These are phyloP conservation scores for Hypena proboscidalis DNA, from an alignment of 2,888 invertebrate genomes.

Conservation along the genomic window DNA sequence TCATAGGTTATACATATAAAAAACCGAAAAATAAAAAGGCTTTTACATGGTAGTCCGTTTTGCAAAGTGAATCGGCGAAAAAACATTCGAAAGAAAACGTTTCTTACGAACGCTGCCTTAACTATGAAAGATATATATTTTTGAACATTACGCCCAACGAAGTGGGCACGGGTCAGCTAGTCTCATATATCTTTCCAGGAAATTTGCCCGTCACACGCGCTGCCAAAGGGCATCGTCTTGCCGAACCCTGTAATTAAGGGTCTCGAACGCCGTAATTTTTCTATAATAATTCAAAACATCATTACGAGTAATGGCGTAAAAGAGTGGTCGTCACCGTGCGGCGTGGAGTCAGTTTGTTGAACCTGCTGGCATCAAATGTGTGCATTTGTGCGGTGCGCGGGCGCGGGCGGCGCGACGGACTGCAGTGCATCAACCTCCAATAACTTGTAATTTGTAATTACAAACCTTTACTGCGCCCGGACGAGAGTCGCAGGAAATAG, in stretches of 20 bases:
- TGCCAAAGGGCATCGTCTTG: slow-evolving; percentile 53
- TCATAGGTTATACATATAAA: too few species aligned
- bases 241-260: slow-evolving; percentile 59
- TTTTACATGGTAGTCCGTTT: too few species aligned
- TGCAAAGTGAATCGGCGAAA: too few species aligned
- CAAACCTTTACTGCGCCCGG: slow-evolving; percentile 77
- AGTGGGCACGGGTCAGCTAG: too few species aligned
- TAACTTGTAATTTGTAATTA: slow-evolving; percentile 83
- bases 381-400: slow-evolving; percentile 66
- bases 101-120: too few species aligned
- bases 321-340: slow-evolving; percentile 63
- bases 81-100: too few species aligned
- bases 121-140: too few species aligned
- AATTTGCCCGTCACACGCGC: slow-evolving; percentile 41
- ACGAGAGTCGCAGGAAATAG: slow-evolving; percentile 73
- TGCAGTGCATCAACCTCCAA: slow-evolving; percentile 81
- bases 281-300: slow-evolving; percentile 70
- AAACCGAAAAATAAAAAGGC: too few species aligned
- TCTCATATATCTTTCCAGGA: slow-evolving; percentile 54
- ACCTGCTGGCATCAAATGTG: slow-evolving; percentile 76
- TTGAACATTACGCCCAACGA: too few species aligned
- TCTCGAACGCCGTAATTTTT: slow-evolving; percentile 56
- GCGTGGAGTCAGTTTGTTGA: slow-evolving; percentile 77
- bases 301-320: slow-evolving; percentile 73
- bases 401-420: slow-evolving; percentile 51